These are phyloP conservation scores for Enteromius thamalakanensis DNA, from an alignment of 2,797 vertebrate species.

Conservation along the genomic window DNA sequence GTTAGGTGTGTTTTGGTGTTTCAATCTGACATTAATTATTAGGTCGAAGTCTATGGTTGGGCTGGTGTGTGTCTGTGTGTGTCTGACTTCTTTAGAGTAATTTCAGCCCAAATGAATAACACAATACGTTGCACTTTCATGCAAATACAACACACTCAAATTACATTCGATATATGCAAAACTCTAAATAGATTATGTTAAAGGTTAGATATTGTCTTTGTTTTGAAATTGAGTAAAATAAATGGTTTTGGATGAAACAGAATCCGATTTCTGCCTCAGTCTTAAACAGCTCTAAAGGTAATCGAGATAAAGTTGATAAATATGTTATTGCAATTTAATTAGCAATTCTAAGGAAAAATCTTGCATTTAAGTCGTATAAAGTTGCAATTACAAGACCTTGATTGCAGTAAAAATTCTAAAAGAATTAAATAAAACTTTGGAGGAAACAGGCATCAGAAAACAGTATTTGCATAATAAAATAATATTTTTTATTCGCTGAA, in stretches of 20 bases:
- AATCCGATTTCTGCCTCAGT: not conserved
- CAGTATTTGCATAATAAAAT: not conserved
- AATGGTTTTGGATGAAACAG: not conserved
- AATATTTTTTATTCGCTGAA: not conserved
- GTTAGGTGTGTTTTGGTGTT: constrained; percentile 55
- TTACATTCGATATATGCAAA: not conserved
- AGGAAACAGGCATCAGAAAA: not conserved
- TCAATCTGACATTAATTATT: constrained; percentile 58
- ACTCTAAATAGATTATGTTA: not conserved
- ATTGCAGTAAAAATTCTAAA: not conserved
- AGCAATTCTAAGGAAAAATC: not conserved
- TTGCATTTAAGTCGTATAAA: not conserved
- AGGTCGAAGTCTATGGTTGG: constrained; percentile 29
- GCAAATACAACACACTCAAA: constrained; percentile 19
- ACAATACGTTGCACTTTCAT: not conserved
- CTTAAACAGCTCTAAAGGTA: no score
- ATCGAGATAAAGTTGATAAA: not conserved
- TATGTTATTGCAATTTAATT: not conserved
- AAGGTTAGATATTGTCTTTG: not conserved
- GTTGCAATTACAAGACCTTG: not conserved
- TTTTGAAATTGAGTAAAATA: not conserved
- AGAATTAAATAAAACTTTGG: no score
- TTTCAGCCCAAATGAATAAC: not conserved
- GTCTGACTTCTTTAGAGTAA: not conserved
- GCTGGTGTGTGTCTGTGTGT: constrained; percentile 30